phyloP scores from a whole-genome alignment of 2,888 invertebrate genomes.

The Meganola albula region DNA sequence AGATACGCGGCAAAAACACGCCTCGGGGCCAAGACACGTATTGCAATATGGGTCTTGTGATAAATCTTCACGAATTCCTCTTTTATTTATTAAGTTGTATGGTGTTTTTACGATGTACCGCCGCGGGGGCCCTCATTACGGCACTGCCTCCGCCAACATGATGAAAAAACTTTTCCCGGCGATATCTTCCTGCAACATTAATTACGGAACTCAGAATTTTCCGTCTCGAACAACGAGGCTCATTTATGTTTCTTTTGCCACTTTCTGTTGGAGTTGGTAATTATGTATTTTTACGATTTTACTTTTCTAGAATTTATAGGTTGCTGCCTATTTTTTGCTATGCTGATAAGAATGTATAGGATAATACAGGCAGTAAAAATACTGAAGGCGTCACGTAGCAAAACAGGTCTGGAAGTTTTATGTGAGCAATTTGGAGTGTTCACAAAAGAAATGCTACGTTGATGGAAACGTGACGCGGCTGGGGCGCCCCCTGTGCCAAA shows the following conservation, averaged over 20 bases:
- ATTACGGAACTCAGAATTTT: slow-evolving; percentile 64
- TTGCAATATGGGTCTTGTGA: slow-evolving; percentile 61
- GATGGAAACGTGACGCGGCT: slow-evolving; percentile 55
- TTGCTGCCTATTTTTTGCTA: slow-evolving; percentile 42
- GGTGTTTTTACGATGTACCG: slow-evolving; percentile 70
- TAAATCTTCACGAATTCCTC: slow-evolving; percentile 72
- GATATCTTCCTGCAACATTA: slow-evolving; percentile 72
- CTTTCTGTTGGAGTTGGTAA: slow-evolving; percentile 36
- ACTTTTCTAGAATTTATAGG: slow-evolving; percentile 49
- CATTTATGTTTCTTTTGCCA: slow-evolving; percentile 49
- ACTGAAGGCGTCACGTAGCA: slow-evolving; percentile 68
- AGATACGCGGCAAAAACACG: slow-evolving; percentile 50
- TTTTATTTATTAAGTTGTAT: slow-evolving; percentile 77
- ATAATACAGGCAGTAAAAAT: slow-evolving; percentile 65
- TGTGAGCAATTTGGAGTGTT: slow-evolving; percentile 72
- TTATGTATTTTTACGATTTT: slow-evolving; percentile 61
- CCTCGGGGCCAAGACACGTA: slow-evolving; percentile 52
- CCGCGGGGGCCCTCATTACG: slow-evolving; percentile 70
- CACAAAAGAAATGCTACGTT: slow-evolving; percentile 73
- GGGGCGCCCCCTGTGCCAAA: slow-evolving; percentile 31
- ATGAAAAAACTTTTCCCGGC: slow-evolving; percentile 73
- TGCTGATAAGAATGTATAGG: slow-evolving; percentile 68
- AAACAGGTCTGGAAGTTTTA: slow-evolving; percentile 69
- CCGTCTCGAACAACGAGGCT: slow-evolving; percentile 28
- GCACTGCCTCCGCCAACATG: slow-evolving; percentile 49